These are phyloP conservation scores for Agonopterix heracliana DNA, from an alignment of 2,888 invertebrate genomes.

Conservation along the genomic window DNA sequence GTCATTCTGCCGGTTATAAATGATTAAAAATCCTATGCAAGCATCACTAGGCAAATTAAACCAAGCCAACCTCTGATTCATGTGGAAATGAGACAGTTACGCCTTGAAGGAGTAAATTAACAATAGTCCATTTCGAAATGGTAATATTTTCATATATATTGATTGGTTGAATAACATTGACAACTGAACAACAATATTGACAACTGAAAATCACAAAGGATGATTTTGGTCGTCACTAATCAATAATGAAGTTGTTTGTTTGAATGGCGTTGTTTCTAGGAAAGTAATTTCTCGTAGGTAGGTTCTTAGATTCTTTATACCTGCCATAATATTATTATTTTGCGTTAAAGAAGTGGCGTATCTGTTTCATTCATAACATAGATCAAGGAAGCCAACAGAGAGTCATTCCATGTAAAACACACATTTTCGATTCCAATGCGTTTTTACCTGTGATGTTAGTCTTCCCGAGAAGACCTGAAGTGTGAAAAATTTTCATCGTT, in stretches of 20 bases:
- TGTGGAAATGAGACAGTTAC: conserved; percentile 32
- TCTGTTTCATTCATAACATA: conserved; percentile 37
- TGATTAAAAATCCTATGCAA: conserved; percentile 37
- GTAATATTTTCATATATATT: background rate
- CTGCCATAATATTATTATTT: background rate
- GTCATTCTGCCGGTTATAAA: conserved; percentile 17
- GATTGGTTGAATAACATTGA: too few relatives aligned
- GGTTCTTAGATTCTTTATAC: background rate
- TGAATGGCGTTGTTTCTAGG: too few relatives aligned
- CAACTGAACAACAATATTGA: too few relatives aligned
- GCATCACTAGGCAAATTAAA: conserved; percentile 52
- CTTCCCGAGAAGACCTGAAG: conserved; percentile 78
- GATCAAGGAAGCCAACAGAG: conserved; percentile 36
- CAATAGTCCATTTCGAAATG: background rate
- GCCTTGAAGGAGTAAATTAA: background rate
- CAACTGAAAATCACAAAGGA: too few relatives aligned
- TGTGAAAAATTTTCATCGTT: conserved; percentile 75
- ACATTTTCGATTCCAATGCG: conserved; percentile 44
- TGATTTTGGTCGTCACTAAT: too few relatives aligned
- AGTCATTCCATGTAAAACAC: conserved; percentile 63
- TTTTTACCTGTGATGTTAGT: conserved; percentile 76
- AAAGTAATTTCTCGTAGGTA: too few relatives aligned
- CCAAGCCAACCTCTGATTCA: conserved; percentile 45
- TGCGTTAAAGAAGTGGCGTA: background rate
- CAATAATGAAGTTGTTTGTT: too few relatives aligned